Evolutionary conservation across 2,113 vertebrate species (phyloP), one percentile per base, ranked within the genome.

Genomic region (Gobiocypris rarus): DNA sequence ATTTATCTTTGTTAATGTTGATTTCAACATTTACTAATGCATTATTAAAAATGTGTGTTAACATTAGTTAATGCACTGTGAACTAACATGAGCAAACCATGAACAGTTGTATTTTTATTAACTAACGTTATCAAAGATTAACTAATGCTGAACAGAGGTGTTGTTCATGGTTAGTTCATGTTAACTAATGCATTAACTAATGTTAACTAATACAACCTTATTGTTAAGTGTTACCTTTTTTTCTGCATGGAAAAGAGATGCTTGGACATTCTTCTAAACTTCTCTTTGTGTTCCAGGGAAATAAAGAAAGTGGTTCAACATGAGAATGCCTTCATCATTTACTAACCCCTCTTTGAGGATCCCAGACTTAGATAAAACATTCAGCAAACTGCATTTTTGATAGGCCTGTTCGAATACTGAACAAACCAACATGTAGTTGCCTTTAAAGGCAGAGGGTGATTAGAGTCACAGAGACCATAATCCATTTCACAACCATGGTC

Each of bases 401-500:
- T 69, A 15, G 28, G 50, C 52, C 24, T 69, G 43, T 65, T 11
- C 41, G 28, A 63, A 48, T 48, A 58, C 38, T 28, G 59, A 79
- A 41, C 2, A 65, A 79, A 45, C n/a, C 58, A 45, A 26, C 56
- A 48, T 45, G 38, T 4, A 34, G 34, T 34, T 43, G 54, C 26
- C 38, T 75, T 75, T 54, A 75, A 85, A 59, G 7, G 41, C 65
- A 77, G 59, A 86, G 61, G n/a, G 9, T 45, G 52, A 43, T 41
- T 28, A 34, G 52, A 70, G 52, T 22, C 73, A 70, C 8, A 50
- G 14, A 45, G 34, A 63, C n/a, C 22, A 52, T 52, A 67, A 69
- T 81, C 15, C 63, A 69, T 81, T 67, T 67, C 78, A 67, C 61
- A 81, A 15, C 28, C 75, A 54, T 38, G 31, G 61, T 41, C 61